Evolutionary conservation across 2,113 vertebrate species (phyloP).

Genomic region (Calidris pugnax): DNA sequence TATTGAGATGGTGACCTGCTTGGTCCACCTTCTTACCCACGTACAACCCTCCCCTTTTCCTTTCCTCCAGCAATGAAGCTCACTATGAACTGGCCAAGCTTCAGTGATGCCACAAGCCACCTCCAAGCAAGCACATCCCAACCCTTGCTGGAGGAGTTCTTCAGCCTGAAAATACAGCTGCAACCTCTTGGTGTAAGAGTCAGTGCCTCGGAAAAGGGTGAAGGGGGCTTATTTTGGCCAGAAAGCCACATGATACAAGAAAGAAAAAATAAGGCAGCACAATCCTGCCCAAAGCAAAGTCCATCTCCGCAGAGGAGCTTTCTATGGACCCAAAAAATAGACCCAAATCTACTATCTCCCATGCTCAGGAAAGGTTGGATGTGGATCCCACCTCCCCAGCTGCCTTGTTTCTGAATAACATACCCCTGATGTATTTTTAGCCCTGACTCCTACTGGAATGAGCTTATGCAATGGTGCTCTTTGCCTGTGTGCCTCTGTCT

Average conservation of each 20-base stretch:
- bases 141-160: not conserved
- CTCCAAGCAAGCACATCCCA: not conserved
- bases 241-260: not conserved
- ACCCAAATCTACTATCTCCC: too few species aligned
- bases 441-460: not conserved
- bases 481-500: constrained; percentile 25
- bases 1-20: not conserved
- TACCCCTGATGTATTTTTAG: not conserved
- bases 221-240: not conserved
- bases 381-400: not conserved
- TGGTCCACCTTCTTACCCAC: not conserved
- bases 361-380: not conserved
- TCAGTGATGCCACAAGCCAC: not conserved
- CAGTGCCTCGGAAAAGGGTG: not conserved
- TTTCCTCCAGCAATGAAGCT: not conserved
- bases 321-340: not conserved
- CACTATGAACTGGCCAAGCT: not conserved
- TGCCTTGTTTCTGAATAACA: not conserved
- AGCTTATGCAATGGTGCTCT: not conserved
- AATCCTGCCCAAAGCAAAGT: not conserved
- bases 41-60: not conserved
- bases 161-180: not conserved
- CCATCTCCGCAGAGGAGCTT: not conserved
- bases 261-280: not conserved
- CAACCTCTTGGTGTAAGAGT: not conserved